These are phyloP conservation scores for Chrysochloris asiatica DNA, from an alignment of 2,113 vertebrate species.

Conservation along the genomic window DNA sequence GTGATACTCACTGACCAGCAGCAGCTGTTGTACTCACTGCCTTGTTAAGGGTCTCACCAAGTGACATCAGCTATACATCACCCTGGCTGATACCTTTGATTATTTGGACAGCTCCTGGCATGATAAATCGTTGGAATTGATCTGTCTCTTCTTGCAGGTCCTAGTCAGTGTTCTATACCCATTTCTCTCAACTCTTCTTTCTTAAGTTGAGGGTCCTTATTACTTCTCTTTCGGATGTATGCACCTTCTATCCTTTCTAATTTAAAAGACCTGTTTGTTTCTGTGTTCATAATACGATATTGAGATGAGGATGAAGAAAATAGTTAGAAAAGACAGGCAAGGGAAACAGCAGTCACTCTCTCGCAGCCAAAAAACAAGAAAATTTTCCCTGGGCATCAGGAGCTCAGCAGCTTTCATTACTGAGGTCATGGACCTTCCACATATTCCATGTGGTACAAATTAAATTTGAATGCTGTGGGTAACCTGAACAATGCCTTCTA, in stretches of 20 bases:
- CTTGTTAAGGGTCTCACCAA: conserved; percentile 86
- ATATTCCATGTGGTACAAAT: background rate
- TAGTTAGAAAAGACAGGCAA: background rate
- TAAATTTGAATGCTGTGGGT: conserved; percentile 60
- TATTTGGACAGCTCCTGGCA: conserved; percentile 84
- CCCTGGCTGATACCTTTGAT: conserved; percentile 85
- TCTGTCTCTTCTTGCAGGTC: conserved; percentile 78
- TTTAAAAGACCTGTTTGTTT: background rate
- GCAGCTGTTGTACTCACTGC: conserved; percentile 82
- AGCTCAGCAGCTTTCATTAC: conserved; percentile 47
- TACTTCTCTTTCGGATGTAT: conserved; percentile 56
- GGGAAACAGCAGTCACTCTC: conserved; percentile 37
- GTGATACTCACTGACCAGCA: conserved; percentile 83
- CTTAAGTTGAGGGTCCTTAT: conserved; percentile 62
- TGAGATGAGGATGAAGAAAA: conserved; percentile 8
- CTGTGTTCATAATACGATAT: background rate
- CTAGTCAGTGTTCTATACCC: conserved; percentile 60
- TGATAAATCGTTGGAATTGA: conserved; percentile 86
- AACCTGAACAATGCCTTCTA: conserved; percentile 30
- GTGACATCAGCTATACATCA: conserved; percentile 89
- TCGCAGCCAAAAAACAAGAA: background rate
- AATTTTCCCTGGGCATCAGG: conserved; percentile 13
- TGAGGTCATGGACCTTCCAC: conserved; percentile 8
- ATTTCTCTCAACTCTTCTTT: conserved; percentile 74
- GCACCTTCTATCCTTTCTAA: conserved; percentile 34